Evolutionary conservation across 2,797 vertebrate genomes (phyloP), one percentile per base, ranked within the genome.

Genomic region (Pachyuromys duprasi): DNA sequence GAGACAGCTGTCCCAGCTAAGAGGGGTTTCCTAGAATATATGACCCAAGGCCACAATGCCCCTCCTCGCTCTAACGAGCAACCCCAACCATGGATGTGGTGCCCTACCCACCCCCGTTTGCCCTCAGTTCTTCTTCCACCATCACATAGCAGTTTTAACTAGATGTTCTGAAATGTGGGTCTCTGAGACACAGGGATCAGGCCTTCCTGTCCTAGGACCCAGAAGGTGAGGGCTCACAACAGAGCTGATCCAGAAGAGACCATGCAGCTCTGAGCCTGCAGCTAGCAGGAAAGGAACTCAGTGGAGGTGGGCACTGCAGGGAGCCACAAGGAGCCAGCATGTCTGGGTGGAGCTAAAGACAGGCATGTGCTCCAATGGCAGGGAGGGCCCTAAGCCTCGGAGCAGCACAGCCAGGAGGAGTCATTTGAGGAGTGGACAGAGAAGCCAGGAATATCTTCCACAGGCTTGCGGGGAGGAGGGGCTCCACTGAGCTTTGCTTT

Each of bases 401-500:
- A 55, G 67, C 36, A 20, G 53, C 31, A 72, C 31, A 67, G 22
- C 8, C 26, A 24, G n/a, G 49, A 69, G 24, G 45, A 5, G 4
- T 17, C 28, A 22, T 18, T 31, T 8, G 5, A n/a, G 78, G 12
- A 33, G 36, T 60, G 13, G 63, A 33, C n/a, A 22, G 26, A 70
- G 33, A 86, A 24, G 13, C 63, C 20, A 17, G 91, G 13, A 20
- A 33, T 69, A 57, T 28, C 36, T 0, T 1, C 24, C 45, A 0
- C 39, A 11, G 70, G 49, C 20, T 53, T 0, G 53, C 4, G 49
- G 2, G 8, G 36, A 24, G 22, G 55, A 12, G 55, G 0, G 36
- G 36, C 55, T 36, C 0, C 5, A 2, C 0, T 12, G 28, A 2
- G 9, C 55, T 22, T 15, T 1, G 22, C 31, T 24, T 4, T 36